Conservation (phyloP, 2,888 invertebrate species). For the Pseudolycoriella hygida region DNA sequence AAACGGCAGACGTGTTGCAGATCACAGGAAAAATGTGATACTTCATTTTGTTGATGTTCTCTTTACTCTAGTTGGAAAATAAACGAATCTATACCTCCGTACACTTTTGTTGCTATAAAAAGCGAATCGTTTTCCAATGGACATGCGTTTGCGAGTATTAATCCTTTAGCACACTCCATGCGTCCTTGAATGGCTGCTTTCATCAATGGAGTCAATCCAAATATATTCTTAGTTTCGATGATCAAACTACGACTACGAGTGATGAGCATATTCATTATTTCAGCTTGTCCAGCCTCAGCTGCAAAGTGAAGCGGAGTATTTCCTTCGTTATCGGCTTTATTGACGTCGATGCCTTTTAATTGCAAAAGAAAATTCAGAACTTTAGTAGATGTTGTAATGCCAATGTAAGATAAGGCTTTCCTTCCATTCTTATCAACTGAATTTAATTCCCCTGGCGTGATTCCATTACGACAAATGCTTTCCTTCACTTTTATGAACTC, state of each 20-base stretch:
- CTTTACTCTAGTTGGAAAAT: no score
- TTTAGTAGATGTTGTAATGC: conserved; percentile 41
- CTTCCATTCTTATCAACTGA: conserved; percentile 37
- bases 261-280: conserved; percentile 46
- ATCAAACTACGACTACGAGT: conserved; percentile 44
- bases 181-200: conserved; percentile 60
- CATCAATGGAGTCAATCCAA: conserved; percentile 55
- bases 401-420: conserved; percentile 48
- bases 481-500: conserved; percentile 28
- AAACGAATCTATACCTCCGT: no score
- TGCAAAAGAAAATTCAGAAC: conserved; percentile 42
- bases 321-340: conserved; percentile 56
- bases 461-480: conserved; percentile 25
- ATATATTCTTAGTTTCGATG: conserved; percentile 47
- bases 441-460: conserved; percentile 32
- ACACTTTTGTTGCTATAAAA: no score
- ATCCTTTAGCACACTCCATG: conserved; percentile 51
- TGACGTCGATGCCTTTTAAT: conserved; percentile 42
- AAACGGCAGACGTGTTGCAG: no score
- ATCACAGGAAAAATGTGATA: no score
- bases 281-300: conserved; percentile 56
- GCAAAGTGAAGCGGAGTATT: conserved; percentile 60
- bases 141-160: conserved; percentile 47
- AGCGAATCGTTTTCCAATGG: no score
- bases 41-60: no score